Evolutionary conservation across 1,140 invertebrate genomes (phyloP).

Genomic region (Bilobella aurantiaca): DNA sequence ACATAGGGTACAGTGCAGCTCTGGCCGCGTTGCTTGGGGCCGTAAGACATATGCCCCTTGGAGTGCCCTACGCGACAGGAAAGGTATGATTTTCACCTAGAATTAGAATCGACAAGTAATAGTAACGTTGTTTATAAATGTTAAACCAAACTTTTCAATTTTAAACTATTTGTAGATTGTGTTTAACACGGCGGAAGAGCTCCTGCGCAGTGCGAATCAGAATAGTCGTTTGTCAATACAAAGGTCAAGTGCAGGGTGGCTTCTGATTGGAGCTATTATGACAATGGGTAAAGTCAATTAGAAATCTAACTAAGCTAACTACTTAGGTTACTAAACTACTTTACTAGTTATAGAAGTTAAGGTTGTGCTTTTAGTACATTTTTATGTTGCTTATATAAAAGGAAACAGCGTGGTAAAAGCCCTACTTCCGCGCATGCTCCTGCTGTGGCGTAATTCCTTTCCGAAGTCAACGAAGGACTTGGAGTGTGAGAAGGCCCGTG

Average conservation of each 20-base stretch:
- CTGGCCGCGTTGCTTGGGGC: slow-evolving; percentile 85
- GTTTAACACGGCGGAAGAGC: slow-evolving; percentile 93
- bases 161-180: slow-evolving; percentile 52
- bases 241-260: slow-evolving; percentile 92
- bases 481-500: slow-evolving; percentile 90
- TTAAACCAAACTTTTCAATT: slow-evolving; percentile 16
- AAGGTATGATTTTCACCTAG: slow-evolving; percentile 54
- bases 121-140: no score
- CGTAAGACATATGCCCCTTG: slow-evolving; percentile 77
- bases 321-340: no score
- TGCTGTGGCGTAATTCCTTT: slow-evolving; percentile 96
- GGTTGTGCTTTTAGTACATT: not conserved
- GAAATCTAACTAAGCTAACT: not conserved
- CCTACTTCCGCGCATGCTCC: slow-evolving; percentile 77
- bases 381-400: slow-evolving; percentile 38
- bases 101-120: no score
- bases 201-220: slow-evolving; percentile 91
- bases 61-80: slow-evolving; percentile 90
- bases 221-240: slow-evolving; percentile 89
- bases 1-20: slow-evolving; percentile 88
- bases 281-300: slow-evolving; percentile 61
- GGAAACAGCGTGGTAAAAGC: slow-evolving; percentile 79
- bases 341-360: no score
- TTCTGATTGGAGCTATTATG: slow-evolving; percentile 92
- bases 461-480: slow-evolving; percentile 89